phyloP scores from a whole-genome alignment of 1,140 invertebrate species.

The Steinernema khuongi region DNA sequence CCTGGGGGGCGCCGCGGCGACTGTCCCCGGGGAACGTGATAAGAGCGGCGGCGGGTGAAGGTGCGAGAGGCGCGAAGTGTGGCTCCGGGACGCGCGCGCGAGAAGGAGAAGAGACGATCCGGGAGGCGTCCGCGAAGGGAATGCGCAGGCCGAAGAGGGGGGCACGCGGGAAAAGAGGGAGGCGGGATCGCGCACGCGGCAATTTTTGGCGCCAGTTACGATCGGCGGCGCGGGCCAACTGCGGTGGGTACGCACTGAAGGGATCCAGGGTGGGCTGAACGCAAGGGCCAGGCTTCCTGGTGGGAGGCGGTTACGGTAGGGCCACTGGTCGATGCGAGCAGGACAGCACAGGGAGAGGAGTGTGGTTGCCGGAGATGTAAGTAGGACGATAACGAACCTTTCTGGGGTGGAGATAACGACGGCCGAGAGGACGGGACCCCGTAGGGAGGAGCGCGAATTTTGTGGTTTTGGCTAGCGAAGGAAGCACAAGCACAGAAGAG shows the following conservation, averaged over 20 bases:
- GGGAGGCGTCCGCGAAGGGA: background rate
- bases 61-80: slow-evolving; percentile 5
- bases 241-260: background rate
- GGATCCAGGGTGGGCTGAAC: background rate
- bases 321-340: too few relatives aligned
- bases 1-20: background rate
- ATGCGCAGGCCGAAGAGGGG: background rate
- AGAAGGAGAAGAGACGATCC: background rate
- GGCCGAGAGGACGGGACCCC: too few relatives aligned
- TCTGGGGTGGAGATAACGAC: too few relatives aligned
- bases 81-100: background rate
- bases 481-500: too few relatives aligned
- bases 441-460: too few relatives aligned
- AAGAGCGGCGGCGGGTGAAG: background rate
- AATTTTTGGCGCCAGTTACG: slow-evolving; percentile 4
- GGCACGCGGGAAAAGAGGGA: background rate
- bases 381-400: too few relatives aligned
- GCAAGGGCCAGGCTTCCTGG: too few relatives aligned
- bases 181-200: slow-evolving; percentile 1
- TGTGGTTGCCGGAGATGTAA: too few relatives aligned
- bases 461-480: too few relatives aligned
- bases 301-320: too few relatives aligned
- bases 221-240: background rate
- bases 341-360: too few relatives aligned
- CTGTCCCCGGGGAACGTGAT: background rate